Conservation (phyloP, 1,140 invertebrate species). For the Mamestra configurata region DNA sequence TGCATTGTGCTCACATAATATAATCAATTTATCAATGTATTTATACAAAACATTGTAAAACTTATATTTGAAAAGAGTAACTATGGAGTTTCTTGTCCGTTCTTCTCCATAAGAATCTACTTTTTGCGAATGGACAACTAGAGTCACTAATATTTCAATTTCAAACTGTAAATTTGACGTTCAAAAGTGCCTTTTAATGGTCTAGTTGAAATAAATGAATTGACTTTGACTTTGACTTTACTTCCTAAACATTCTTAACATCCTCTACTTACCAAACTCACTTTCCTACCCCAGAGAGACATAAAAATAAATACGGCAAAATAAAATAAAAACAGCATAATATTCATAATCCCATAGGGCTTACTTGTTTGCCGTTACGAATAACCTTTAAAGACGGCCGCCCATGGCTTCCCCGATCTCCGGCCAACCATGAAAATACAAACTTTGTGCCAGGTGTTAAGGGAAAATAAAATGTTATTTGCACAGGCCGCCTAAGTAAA, state of each 20-base stretch:
- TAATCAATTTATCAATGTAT: too few relatives aligned
- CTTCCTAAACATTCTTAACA: not conserved
- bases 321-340: not conserved
- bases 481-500: not conserved
- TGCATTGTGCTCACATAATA: too few relatives aligned
- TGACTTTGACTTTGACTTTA: too few relatives aligned
- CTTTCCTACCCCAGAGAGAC: not conserved
- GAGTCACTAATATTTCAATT: too few relatives aligned
- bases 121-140: too few relatives aligned
- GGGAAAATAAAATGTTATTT: constrained; percentile 5
- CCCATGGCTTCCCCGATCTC: not conserved
- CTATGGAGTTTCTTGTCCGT: too few relatives aligned
- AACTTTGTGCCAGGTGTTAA: not conserved
- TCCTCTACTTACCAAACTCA: not conserved
- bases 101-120: too few relatives aligned
- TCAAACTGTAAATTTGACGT: too few relatives aligned
- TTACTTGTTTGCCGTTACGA: constrained; percentile 14
- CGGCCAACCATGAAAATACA: not conserved
- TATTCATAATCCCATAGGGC: constrained; percentile 15
- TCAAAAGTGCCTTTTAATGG: too few relatives aligned
- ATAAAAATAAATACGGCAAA: not conserved
- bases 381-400: constrained; percentile 5
- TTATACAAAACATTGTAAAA: too few relatives aligned
- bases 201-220: too few relatives aligned
- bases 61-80: too few relatives aligned